These are phyloP conservation scores for Xiphophorus birchmanni DNA, from an alignment of 2,797 vertebrate genomes.

Conservation along the genomic window DNA sequence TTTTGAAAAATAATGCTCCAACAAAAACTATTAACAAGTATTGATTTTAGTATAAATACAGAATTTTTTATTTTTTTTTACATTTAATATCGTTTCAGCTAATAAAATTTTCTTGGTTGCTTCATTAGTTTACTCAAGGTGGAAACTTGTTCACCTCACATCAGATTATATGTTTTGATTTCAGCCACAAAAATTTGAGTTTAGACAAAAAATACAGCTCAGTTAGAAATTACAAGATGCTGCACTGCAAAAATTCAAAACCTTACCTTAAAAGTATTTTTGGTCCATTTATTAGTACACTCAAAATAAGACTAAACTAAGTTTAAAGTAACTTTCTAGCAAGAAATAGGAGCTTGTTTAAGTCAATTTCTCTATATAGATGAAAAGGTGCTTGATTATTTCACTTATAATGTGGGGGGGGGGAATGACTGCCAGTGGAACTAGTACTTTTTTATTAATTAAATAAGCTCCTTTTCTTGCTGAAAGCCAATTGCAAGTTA, in stretches of 20 bases:
- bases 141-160: neutral
- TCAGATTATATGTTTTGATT: neutral
- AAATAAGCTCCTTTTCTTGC: neutral
- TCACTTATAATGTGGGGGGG: neutral
- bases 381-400: neutral
- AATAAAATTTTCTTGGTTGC: neutral
- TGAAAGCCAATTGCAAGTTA: neutral
- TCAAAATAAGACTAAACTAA: neutral
- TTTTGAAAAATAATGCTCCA: neutral
- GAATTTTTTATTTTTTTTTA: neutral
- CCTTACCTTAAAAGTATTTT: neutral
- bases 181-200: neutral
- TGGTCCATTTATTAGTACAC: neutral
- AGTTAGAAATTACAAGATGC: neutral
- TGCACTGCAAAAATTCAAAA: neutral
- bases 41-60: neutral
- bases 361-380: neutral
- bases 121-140: neutral
- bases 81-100: neutral
- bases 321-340: neutral
- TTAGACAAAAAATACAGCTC: neutral
- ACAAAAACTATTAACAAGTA: neutral
- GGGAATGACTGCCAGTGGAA: neutral
- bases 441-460: neutral
- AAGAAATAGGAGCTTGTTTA: neutral